Conservation (phyloP, 2,888 invertebrate species). For the Chesias legatella region DNA sequence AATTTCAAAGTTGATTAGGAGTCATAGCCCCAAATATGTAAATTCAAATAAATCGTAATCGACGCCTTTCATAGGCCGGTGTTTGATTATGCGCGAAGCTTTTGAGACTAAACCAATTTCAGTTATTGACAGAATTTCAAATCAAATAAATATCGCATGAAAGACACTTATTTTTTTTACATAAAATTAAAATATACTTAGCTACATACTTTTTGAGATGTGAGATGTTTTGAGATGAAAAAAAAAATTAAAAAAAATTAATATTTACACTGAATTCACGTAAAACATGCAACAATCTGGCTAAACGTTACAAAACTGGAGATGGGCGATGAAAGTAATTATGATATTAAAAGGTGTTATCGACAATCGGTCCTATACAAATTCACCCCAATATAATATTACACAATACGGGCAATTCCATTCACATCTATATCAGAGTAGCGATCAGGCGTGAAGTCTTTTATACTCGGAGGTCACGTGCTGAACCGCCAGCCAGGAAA, state of each 20-base stretch:
- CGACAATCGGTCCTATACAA: slow-evolving; percentile 31
- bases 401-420: slow-evolving; percentile 74
- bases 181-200: no score
- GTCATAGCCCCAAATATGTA: slow-evolving; percentile 47
- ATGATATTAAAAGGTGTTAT: slow-evolving; percentile 32
- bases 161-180: no score
- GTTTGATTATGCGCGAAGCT: slow-evolving; percentile 10
- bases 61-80: slow-evolving; percentile 9
- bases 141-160: slow-evolving; percentile 10
- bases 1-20: slow-evolving; percentile 69
- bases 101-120: slow-evolving; percentile 8
- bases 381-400: slow-evolving; percentile 54
- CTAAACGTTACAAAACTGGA: slow-evolving; percentile 9
- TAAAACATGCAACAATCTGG: slow-evolving; percentile 4
- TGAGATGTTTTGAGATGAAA: no score
- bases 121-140: slow-evolving; percentile 2
- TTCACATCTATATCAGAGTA: slow-evolving; percentile 67
- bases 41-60: slow-evolving; percentile 45
- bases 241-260: no score
- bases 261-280: no score
- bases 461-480: slow-evolving; percentile 75
- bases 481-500: slow-evolving; percentile 69
- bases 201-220: no score
- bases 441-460: slow-evolving; percentile 76
- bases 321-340: slow-evolving; percentile 15